Evolutionary conservation across 2,888 invertebrate species (phyloP).

Genomic region (Invenusta paracnida): DNA sequence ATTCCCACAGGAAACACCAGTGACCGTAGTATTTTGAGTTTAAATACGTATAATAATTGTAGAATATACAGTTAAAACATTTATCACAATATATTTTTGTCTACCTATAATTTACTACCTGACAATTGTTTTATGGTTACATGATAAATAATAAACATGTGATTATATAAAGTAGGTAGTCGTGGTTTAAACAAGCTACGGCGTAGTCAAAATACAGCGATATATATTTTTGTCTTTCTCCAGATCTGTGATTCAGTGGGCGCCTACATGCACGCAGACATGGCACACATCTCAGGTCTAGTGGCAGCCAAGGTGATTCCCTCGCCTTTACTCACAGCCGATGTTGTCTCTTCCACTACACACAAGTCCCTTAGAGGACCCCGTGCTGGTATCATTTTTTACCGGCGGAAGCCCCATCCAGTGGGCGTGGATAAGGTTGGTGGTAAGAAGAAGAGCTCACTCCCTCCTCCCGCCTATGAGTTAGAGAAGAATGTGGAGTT

Average conservation of each 20-base stretch:
- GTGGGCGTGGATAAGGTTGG: background rate
- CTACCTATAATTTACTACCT: too few relatives aligned
- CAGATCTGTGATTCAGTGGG: conserved; percentile 68
- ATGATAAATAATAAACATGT: too few relatives aligned
- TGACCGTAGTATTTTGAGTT: too few relatives aligned
- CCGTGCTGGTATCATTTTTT: conserved; percentile 56
- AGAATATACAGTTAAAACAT: too few relatives aligned
- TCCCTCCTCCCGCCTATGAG: conserved; percentile 66
- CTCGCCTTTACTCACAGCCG: conserved; percentile 81
- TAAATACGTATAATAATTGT: too few relatives aligned
- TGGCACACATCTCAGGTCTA: conserved; percentile 89
- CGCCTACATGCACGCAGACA: conserved; percentile 83
- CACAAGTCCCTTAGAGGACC: conserved; percentile 81
- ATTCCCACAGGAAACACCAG: too few relatives aligned
- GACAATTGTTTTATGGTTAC: too few relatives aligned
- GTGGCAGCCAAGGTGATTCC: conserved; percentile 83
- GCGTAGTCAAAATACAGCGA: too few relatives aligned
- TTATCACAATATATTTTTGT: too few relatives aligned
- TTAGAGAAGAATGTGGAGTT: conserved; percentile 80
- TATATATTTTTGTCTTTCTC: too few relatives aligned
- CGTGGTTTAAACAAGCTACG: too few relatives aligned
- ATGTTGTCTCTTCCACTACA: conserved; percentile 87
- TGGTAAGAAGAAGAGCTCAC: background rate
- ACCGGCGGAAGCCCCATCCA: conserved; percentile 51
- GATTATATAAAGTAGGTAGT: too few relatives aligned